A percentile compares a stretch with the other conserved stretches of the same genome.
Evolutionary conservation across 2,113 vertebrate species (phyloP).

Genomic region (Cacatua alba): DNA sequence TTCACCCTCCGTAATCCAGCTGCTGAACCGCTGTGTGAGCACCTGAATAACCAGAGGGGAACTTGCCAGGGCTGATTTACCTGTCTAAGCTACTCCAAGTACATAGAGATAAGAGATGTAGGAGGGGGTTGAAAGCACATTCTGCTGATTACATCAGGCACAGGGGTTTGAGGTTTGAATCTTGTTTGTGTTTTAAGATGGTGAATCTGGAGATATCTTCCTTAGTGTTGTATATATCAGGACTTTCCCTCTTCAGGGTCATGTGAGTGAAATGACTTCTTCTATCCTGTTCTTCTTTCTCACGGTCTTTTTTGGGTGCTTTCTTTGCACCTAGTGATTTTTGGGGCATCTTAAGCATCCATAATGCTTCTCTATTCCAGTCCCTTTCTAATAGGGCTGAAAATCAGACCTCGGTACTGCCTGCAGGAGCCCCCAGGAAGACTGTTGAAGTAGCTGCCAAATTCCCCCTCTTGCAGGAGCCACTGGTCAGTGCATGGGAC

Average conservation of each 20-base stretch:
- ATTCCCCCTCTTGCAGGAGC: background rate
- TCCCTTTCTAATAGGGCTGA: background rate
- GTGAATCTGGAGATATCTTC: background rate
- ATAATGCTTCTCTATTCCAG: background rate
- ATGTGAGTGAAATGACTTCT: background rate
- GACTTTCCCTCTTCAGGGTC: background rate
- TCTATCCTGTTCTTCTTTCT: background rate
- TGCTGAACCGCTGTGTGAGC: background rate
- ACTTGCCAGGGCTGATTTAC: background rate
- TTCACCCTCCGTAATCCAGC: background rate
- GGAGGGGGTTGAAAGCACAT: background rate
- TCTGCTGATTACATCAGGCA: background rate
- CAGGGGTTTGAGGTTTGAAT: background rate
- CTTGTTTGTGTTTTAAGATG: background rate
- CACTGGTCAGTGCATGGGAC: fast-evolving
- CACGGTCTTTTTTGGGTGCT: background rate
- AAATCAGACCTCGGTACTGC: background rate
- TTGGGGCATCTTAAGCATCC: background rate
- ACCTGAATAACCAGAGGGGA: background rate
- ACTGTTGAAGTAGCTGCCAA: background rate
- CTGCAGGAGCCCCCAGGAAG: background rate
- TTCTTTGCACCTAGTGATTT: background rate
- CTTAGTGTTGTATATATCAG: background rate
- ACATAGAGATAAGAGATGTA: background rate
- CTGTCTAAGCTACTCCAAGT: background rate